Conservation (phyloP, 2,113 vertebrate genomes). For the Microcebus jonahi region DNA sequence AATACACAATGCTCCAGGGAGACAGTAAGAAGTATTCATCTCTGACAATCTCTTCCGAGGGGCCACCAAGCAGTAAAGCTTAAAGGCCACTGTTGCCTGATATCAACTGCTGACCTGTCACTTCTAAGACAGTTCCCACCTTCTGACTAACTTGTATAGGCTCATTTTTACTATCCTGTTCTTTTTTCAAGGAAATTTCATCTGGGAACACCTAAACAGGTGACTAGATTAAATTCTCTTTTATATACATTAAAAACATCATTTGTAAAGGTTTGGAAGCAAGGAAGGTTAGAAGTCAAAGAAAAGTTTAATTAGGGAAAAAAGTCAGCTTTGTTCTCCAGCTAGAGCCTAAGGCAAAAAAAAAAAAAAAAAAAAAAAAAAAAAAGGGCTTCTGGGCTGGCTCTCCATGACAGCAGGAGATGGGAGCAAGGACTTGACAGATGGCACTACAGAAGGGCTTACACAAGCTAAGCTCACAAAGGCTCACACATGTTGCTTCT, state of each 20-base stretch:
- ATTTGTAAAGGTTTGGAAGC: slow-evolving; percentile 46
- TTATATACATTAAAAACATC: slow-evolving; percentile 12
- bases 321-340: slow-evolving; percentile 70
- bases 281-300: slow-evolving; percentile 59
- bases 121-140: neutral
- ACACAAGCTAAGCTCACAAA: slow-evolving; percentile 75
- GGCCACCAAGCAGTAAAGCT: neutral
- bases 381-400: slow-evolving; percentile 31
- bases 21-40: neutral
- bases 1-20: neutral
- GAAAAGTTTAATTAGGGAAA: slow-evolving; percentile 28
- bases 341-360: slow-evolving; percentile 49
- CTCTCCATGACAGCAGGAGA: slow-evolving; percentile 58
- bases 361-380: neutral
- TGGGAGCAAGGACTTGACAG: slow-evolving; percentile 74
- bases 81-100: neutral
- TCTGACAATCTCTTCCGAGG: neutral
- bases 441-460: slow-evolving; percentile 80
- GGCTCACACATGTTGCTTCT: slow-evolving; percentile 80
- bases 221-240: slow-evolving; percentile 23
- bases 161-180: slow-evolving; percentile 29
- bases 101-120: neutral
- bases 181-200: slow-evolving; percentile 36
- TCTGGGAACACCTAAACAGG: neutral
- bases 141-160: neutral